Evolutionary conservation across 2,888 invertebrate species (phyloP).

Genomic region (Adineta ricciae): DNA sequence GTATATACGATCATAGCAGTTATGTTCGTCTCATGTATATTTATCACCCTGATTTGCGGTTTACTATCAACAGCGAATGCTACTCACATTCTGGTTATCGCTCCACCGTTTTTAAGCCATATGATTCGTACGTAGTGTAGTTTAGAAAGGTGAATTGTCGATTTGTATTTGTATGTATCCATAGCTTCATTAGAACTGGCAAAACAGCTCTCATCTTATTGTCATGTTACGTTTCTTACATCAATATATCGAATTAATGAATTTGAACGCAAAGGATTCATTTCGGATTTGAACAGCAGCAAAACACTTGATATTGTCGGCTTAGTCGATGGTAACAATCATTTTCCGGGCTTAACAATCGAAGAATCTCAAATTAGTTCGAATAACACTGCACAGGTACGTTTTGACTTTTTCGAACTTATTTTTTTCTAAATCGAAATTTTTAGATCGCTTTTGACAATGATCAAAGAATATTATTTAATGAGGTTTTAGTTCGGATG

Average conservation of each 20-base stretch:
- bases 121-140: background rate
- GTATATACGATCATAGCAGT: background rate
- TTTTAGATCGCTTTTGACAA: background rate
- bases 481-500: background rate
- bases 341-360: background rate
- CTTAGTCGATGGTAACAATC: background rate
- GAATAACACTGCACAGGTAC: background rate
- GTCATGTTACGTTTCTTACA: background rate
- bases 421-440: background rate
- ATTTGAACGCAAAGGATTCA: background rate
- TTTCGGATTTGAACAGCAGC: background rate
- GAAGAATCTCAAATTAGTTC: background rate
- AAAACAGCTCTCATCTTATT: background rate
- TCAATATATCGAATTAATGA: background rate
- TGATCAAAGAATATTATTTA: no score
- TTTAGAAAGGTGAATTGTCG: background rate
- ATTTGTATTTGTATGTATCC: background rate
- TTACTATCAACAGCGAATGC: background rate
- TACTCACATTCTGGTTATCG: background rate
- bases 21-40: background rate
- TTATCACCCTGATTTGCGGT: background rate
- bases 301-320: background rate
- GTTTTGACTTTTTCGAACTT: background rate
- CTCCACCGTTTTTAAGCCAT: background rate
- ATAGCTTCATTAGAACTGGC: background rate